Percentiles rank a stretch among this genome's conserved stretches.
Evolutionary conservation across 2,797 vertebrate genomes (phyloP).

Genomic region (Acanthurus tractus): DNA sequence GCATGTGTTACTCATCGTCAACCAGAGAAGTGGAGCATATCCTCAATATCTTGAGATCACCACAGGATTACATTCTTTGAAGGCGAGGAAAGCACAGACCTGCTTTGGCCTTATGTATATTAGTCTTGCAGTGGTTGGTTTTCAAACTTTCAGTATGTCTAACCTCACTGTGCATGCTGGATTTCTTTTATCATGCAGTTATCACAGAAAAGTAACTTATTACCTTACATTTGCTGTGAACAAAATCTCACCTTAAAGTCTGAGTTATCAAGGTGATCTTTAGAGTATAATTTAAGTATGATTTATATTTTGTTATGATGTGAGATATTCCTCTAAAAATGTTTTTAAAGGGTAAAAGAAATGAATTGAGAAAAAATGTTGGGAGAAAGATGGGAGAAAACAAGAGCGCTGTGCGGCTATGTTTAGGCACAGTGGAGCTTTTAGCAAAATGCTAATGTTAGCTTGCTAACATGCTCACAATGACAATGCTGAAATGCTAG

Average conservation of each 20-base stretch:
- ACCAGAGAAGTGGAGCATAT: constrained; percentile 36
- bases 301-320: not conserved
- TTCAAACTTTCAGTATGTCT: not conserved
- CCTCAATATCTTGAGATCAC: constrained; percentile 50
- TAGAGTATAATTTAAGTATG: not conserved
- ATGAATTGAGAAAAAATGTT: not conserved
- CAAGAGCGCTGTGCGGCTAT: not conserved
- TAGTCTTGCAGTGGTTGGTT: not conserved
- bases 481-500: not conserved
- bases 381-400: too few relatives aligned
- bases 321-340: not conserved
- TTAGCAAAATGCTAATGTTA: not conserved
- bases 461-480: not conserved
- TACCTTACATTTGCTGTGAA: too few relatives aligned
- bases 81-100: constrained; percentile 23
- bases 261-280: not conserved
- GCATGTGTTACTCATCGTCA: constrained; percentile 65
- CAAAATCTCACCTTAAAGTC: not conserved
- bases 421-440: not conserved
- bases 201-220: too few relatives aligned
- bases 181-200: not conserved
- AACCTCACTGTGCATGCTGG: not conserved
- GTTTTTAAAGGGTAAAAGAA: not conserved
- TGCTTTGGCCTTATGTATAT: constrained; percentile 21
- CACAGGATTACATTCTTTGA: constrained; percentile 45